Percentiles rank a stretch among this genome's conserved stretches.
Evolutionary conservation across 2,888 invertebrate genomes (phyloP).

Genomic region (Nebria brevicollis): DNA sequence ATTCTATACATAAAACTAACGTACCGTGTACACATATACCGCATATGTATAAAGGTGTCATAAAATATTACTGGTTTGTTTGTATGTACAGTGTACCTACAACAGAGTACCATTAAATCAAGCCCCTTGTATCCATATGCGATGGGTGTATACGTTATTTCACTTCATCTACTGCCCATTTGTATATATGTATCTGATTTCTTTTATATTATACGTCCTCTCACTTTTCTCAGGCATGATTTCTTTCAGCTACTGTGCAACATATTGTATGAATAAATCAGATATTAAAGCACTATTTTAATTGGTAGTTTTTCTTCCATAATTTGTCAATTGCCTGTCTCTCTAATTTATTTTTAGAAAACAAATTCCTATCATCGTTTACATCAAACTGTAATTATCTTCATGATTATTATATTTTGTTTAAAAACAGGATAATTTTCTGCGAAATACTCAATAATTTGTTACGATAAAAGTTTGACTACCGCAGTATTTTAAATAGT

Average conservation of each 20-base stretch:
- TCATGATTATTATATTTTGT: no score
- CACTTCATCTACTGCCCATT: neutral
- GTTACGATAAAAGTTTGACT: neutral
- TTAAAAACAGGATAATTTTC: no score
- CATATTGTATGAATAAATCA: no score
- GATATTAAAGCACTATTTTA: no score
- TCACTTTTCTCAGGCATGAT: no score
- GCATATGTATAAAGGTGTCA: slow-evolving; percentile 4
- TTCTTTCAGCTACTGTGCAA: no score
- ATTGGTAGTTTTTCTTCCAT: no score
- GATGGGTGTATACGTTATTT: neutral
- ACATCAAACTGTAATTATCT: no score
- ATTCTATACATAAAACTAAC: slow-evolving; percentile 5
- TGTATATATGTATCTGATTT: neutral
- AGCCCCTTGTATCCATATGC: neutral
- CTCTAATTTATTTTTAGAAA: no score
- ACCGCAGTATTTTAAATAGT: neutral
- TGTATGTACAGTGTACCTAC: neutral
- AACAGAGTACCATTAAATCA: neutral
- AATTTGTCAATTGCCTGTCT: no score
- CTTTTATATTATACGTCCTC: neutral
- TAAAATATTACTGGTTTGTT: slow-evolving; percentile 2
- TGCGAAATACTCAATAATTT: no score
- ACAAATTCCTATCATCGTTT: no score
- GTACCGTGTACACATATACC: slow-evolving; percentile 6